Evolutionary conservation across 2,113 vertebrate species (phyloP), one percentile per base, ranked within the genome.

Genomic region (Piaya cayana): DNA sequence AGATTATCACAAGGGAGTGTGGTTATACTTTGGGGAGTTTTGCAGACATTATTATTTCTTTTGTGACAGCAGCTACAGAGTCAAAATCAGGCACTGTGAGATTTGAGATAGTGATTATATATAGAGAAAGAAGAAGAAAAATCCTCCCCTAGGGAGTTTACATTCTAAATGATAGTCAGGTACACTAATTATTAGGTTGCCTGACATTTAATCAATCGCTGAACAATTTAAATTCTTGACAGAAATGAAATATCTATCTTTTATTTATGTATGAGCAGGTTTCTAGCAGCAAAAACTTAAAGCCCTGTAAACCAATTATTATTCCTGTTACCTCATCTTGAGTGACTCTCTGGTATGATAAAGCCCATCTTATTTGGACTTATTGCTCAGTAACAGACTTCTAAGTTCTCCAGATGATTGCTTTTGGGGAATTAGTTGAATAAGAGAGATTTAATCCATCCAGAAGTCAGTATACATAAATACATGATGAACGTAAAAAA

Each of bases 291-390:
- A 92, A 95, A 97, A 93, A 86, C 82, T 68, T 95, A 62, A 94
- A 96, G 64, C 79, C 53, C 64, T 71, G 65, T 90, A 96, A 97
- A 96, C 92, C 82, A 94, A 95, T 96, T 96, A 95, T 97, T 96
- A 96, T 96, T 97, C 92, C 85, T 72, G 78, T 96, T 96, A 93
- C 88, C 85, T 95, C 94, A 97, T 95, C 94, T 92, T 95, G 95
- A 94, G 72, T 94, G 65, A 95, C 86, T 77, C 43, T 85, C 78
- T 88, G 37, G 83, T 81, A 90, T 95, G 81, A 83, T 94, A 96
- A 96, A 96, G 42, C 47, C 47, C 75, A 71, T 94, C 89, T 97
- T 92, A 93, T 93, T 95, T 94, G 77, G 81, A 80, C 78, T 97
- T 94, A 96, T 22, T 92, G 64, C 94, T 53, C 69, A 95, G 56